These are phyloP conservation scores for Rafetus swinhoei DNA, from an alignment of 2,113 vertebrate genomes.

Conservation along the genomic window DNA sequence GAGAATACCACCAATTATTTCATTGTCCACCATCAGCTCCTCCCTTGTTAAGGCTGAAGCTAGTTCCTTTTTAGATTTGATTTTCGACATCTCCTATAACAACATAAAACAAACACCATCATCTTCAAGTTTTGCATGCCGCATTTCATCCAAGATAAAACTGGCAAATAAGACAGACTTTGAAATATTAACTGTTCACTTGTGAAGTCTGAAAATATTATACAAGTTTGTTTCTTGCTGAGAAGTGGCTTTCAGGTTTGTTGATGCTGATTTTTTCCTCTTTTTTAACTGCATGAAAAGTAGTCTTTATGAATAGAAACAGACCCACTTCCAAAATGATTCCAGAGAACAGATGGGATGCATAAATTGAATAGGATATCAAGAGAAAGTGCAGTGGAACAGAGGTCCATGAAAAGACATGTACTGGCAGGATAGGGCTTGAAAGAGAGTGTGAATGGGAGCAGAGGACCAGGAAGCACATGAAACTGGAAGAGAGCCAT, in stretches of 20 bases:
- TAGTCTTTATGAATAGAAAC: background rate
- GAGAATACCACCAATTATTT: background rate
- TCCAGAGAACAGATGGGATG: background rate
- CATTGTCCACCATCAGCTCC: background rate
- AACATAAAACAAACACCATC: background rate
- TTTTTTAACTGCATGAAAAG: background rate
- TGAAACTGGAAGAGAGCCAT: background rate
- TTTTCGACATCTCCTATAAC: background rate
- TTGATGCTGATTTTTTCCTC: background rate
- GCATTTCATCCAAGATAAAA: background rate
- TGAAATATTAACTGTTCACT: background rate
- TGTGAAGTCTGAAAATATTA: background rate
- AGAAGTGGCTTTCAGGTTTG: background rate
- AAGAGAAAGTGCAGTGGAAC: background rate
- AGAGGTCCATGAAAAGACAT: background rate
- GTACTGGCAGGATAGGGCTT: fast-evolving
- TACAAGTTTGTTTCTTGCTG: background rate
- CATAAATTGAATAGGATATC: background rate
- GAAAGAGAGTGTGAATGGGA: background rate
- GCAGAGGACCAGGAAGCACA: background rate
- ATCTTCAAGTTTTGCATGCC: background rate
- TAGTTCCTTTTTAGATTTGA: background rate
- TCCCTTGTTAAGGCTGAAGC: background rate
- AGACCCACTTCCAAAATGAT: background rate
- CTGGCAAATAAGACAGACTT: background rate